Base-by-base conservation (phyloP, 2,888 invertebrate genomes). In the Melanchra persicariae region DNA sequence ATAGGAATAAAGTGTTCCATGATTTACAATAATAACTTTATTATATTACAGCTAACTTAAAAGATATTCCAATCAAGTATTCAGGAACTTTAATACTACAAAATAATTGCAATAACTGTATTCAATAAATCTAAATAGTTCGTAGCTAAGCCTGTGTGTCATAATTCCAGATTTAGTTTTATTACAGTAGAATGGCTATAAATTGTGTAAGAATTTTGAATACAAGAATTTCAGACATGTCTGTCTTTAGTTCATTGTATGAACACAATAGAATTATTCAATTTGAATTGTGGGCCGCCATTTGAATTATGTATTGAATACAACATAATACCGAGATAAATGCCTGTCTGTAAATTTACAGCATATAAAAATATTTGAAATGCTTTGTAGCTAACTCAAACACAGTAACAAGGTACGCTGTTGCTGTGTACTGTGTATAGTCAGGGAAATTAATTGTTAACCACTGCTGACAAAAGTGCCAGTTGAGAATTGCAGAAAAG, bases 181-280 rank as follows among this genome's bases (percentile, higher is more conserved):
- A 62, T 8, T 40, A 81, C 67, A 84, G 73, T 71, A 61, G 49
- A 77, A 66, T 10, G 40, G 52, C 67, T 52, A 9, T 62, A 60
- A 76, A 45, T 76, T 80, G 70, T 62, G 63, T 70, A 66, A 81
- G 70, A 64, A 76, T 61, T 68, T 57, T 43, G 59, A 40, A 64
- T 51, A 54, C 69, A 68, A 65, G 65, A 65, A 83, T 83, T 80
- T 65, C 26, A 66, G 55, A 30, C 67, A 73, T 70, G 70, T 51
- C 63, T 62, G 67, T 43, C 22, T 80, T n/a, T 68, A 70, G 80
- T 81, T 83, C 69, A 76, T 83, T 65, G 51, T 74, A 51, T 19
- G 61, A 67, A 74, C 51, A 65, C 68, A 70, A 66, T 64, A 26
- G 22, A 45, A 63, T 69, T 67, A 61, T 67, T 57, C 37, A 55